Evolutionary conservation across 2,113 vertebrate species (phyloP), one percentile per base, ranked within the genome.

Genomic region (Pagrus major): DNA sequence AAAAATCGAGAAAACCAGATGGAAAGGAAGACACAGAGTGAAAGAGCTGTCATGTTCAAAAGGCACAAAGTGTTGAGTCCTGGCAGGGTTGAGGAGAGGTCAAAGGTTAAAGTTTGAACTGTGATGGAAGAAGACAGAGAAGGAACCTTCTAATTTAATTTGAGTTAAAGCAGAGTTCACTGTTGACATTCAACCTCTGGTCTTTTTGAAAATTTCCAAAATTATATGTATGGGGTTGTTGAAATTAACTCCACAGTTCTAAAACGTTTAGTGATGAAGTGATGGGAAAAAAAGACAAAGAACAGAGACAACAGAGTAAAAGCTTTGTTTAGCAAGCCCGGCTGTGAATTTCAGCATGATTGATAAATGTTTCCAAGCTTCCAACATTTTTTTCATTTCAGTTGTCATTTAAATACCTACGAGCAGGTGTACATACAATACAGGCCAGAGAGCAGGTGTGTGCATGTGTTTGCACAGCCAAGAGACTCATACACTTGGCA

Each of bases 1-100:
- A 35, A 56, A 31, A n/a, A 21, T 4, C 3, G 1, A 3, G 1
- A 64, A 63, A 71, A 83, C 11, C 46, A 71, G 76, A 69, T 75
- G 66, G 56, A 80, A 9, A 63, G 42, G 58, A 74, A 56, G 10
- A 82, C 44, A 16, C 1, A 31, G 20, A 65, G 41, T 61, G 59
- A 29, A 74, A 7, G n/a, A 68, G 70, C 23, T 71, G 78, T 81
- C 78, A 76, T 46, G 78, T 79, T 72, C 56, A 70, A 56, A 84
- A 69, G 29, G 25, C 15, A 4, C 58, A 71, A 73, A 58, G 76
- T 3, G 5, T 14, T 5, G 29, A 15, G 47, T 41, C 12, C 20
- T 37, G 66, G 39, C 49, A 15, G 49, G 42, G 47, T 6, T 72
- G 42, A 60, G 54, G 18, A 3, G 61, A 55, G 68, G 67, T 80